Evolutionary conservation across 2,113 vertebrate genomes (phyloP), one percentile per base, ranked within the genome.

Genomic region (Orthonyx spaldingii): DNA sequence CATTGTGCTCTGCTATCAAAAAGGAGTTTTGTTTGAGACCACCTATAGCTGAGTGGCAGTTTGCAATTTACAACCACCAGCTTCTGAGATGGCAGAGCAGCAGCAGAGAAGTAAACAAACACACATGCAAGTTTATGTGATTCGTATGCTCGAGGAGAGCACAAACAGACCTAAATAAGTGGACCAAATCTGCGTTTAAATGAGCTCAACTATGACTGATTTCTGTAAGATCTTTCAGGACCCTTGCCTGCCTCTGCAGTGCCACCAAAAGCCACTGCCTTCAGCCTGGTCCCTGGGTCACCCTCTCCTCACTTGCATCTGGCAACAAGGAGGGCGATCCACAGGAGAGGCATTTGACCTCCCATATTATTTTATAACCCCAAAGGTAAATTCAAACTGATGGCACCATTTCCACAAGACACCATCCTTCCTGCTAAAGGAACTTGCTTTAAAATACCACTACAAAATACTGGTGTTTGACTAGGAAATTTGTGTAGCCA

Each of bases 191-290:
- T 5, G 4, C 0, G 0, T 32, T 84, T 53, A 52, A 9, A 15
- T 1, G 2, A 65, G 24, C 23, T 57, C 12, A 0, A 9, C 39
- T 27, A 23, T 0, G 0, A 22, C 19, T 8, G 5, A 22, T 19
- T 61, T 56, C 37, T 30, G 28, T 35, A 61, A 41, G 28, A 5
- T 28, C 50, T 57, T 35, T 76, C 56, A 42, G 22, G 30, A 35
- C 35, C 42, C 32, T 66, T 57, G 22, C 30, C 39, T 55, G 47
- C n/a, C 33, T 3, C 5, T 10, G 15, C 7, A 2, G 17, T 57
- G 50, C 59, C 64, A 50, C 55, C 5, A 0, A 33, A 9, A 46
- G 33, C 22, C 68, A 59, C 30, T 24, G 35, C 53, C 42, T 39
- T 52, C 70, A 41, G 15, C 39, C 28, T 2, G 2, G 23, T 22